phyloP scores from a whole-genome alignment of 2,113 vertebrate genomes.

The Lontra canadensis region DNA sequence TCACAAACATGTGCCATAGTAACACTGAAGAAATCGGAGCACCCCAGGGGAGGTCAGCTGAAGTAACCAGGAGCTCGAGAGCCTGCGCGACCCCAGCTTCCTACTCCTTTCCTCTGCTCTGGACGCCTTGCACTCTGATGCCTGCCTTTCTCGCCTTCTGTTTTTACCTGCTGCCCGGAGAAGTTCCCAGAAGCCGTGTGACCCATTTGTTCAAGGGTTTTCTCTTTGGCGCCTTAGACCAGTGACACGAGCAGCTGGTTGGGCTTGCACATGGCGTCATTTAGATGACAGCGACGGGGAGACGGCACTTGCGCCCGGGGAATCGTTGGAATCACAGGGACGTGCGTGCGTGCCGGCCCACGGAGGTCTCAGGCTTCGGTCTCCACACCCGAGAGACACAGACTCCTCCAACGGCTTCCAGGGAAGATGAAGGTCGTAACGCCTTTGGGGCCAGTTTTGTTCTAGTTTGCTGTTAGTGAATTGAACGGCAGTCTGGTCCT shows the following conservation, averaged over 20 bases:
- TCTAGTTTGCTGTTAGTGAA: neutral
- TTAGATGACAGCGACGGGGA: neutral
- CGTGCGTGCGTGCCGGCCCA: fast-evolving
- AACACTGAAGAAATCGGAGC: neutral
- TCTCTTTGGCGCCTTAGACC: neutral
- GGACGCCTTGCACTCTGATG: neutral
- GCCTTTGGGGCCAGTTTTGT: neutral
- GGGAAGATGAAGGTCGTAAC: fast-evolving
- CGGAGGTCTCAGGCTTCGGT: neutral
- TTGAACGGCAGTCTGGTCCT: fast-evolving
- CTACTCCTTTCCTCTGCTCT: fast-evolving
- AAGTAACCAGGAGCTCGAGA: neutral
- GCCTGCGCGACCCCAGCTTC: fast-evolving
- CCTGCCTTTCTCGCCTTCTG: neutral
- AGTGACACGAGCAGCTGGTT: fast-evolving
- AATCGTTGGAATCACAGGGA: fast-evolving
- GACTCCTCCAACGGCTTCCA: too few species aligned
- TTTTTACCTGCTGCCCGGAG: neutral
- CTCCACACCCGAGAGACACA: fast-evolving
- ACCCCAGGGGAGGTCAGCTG: neutral
- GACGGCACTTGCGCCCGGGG: fast-evolving
- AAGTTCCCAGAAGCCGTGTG: neutral
- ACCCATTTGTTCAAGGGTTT: fast-evolving
- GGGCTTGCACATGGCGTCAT: fast-evolving
- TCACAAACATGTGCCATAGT: neutral